Base-by-base conservation (phyloP, 2,797 vertebrate species). In the Danio aesculapii region DNA sequence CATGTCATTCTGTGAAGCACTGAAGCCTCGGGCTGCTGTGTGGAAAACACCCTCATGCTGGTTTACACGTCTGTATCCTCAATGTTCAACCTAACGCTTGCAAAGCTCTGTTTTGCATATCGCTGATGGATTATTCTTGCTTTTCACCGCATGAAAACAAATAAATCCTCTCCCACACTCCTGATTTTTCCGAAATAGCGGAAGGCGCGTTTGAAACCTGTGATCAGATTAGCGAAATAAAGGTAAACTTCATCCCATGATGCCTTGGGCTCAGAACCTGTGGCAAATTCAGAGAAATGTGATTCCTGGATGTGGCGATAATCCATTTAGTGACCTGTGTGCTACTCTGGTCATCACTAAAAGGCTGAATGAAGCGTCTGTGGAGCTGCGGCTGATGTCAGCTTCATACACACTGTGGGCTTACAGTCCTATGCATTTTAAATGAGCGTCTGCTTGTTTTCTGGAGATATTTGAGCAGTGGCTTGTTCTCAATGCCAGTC, bases 371-470 rank as follows among this genome's bases (percentile, higher is more conserved):
- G 44, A 44, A 43, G 49, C 58, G 39, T 49, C 30, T 14, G 6
- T 16, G 74, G 59, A 50, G 53, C 39, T 44, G 47, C 8, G n/a
- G n/a, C 47, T 49, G 47, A 55, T 6, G 70, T 53, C 75, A 53
- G n/a, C 61, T 58, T 67, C 58, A 62, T 62, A 73, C 68, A 68
- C 39, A 9, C 55, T 19, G 39, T 46, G 17, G 19, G 43, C 74
- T 82, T 72, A 78, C 57, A 30, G 63, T 41, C 10, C 17, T 19
- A 68, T 70, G 58, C 68, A 75, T 82, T 80, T 82, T 39, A 75
- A 53, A 79, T 64, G 49, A 75, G 55, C 49, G 81, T 77, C 63
- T 55, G 49, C 41, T 75, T 10, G 50, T n/a, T 73, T 19, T 50
- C 39, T 39, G 50, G 39, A 52, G 75, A 58, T 57, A 44, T 62